phyloP scores from a whole-genome alignment of 2,888 invertebrate genomes.

The Elmis aenea region DNA sequence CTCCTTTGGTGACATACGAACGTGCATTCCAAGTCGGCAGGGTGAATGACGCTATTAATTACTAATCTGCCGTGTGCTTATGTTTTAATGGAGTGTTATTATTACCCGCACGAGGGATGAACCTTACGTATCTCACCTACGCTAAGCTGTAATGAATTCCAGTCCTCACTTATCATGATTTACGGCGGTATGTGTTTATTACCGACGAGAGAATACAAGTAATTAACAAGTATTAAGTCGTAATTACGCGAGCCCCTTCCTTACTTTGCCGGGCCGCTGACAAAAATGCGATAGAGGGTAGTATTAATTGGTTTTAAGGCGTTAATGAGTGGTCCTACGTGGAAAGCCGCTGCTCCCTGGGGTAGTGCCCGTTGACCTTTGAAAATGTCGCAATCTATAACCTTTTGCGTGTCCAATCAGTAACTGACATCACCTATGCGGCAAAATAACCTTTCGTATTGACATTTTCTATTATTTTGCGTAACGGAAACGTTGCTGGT shows the following conservation, averaged over 20 bases:
- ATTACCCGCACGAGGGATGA: conserved; percentile 33
- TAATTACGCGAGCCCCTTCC: conserved; percentile 30
- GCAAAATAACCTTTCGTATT: conserved; percentile 33
- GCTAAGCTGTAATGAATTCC: conserved; percentile 23
- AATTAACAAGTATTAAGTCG: conserved; percentile 36
- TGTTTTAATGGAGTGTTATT: conserved; percentile 39
- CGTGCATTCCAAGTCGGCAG: conserved; percentile 11
- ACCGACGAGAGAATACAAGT: conserved; percentile 30
- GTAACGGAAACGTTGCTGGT: conserved; percentile 6
- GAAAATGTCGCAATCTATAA: conserved; percentile 31
- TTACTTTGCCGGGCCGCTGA: no score
- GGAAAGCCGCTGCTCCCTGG: conserved; percentile 14
- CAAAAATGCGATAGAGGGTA: conserved; percentile 21
- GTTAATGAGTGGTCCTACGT: conserved; percentile 20
- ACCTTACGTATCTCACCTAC: conserved; percentile 27
- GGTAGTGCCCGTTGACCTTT: conserved; percentile 25
- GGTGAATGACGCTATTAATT: conserved; percentile 31
- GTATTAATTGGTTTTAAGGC: conserved; percentile 23
- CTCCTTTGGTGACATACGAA: conserved; percentile 12
- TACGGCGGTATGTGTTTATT: conserved; percentile 34
- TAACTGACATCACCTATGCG: conserved; percentile 33
- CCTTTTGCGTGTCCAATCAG: conserved; percentile 34
- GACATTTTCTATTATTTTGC: conserved; percentile 28
- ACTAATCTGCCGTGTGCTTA: conserved; percentile 37
- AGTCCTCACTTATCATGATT: conserved; percentile 31